Conservation (phyloP, 92 coral and sea anemone genomes). For the Parazoanthus swiftii region DNA sequence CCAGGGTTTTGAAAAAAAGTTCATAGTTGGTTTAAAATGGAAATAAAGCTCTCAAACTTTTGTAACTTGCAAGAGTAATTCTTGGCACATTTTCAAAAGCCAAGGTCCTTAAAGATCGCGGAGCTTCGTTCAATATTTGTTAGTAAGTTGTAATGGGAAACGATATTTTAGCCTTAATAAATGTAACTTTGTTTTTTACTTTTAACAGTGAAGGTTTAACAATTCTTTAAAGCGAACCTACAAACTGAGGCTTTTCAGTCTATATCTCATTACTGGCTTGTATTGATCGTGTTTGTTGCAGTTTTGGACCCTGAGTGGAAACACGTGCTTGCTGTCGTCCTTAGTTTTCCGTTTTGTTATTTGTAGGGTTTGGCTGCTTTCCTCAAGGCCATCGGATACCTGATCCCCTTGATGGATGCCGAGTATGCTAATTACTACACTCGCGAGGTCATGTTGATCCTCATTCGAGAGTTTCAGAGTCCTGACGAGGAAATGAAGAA, state of each 20-base stretch:
- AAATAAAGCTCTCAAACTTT: no score
- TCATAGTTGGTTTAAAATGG: no score
- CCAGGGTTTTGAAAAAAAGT: no score
- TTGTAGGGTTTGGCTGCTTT: conserved; percentile 97
- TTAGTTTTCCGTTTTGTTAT: not conserved
- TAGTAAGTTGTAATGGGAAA: not conserved
- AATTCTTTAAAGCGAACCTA: not conserved
- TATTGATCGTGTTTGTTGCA: not conserved
- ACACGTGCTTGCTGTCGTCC: not conserved
- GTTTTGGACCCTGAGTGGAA: not conserved
- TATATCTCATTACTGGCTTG: not conserved
- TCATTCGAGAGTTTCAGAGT: conserved; percentile 99
- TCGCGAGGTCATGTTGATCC: conserved; percentile 98
- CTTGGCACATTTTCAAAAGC: no score
- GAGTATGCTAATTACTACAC: conserved; percentile 99
- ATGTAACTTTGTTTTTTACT: no score
- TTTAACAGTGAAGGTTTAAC: not conserved
- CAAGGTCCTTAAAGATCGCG: no score
- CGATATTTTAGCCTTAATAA: not conserved
- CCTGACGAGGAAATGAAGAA: conserved; percentile 99
- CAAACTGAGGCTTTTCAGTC: not conserved
- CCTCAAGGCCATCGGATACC: conserved; percentile 97
- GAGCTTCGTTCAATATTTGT: not conserved
- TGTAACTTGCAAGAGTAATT: no score
- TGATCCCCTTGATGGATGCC: conserved; percentile 98